These are phyloP conservation scores for Leucophenga maculata DNA, from an alignment of 2,888 invertebrate genomes.

Conservation along the genomic window DNA sequence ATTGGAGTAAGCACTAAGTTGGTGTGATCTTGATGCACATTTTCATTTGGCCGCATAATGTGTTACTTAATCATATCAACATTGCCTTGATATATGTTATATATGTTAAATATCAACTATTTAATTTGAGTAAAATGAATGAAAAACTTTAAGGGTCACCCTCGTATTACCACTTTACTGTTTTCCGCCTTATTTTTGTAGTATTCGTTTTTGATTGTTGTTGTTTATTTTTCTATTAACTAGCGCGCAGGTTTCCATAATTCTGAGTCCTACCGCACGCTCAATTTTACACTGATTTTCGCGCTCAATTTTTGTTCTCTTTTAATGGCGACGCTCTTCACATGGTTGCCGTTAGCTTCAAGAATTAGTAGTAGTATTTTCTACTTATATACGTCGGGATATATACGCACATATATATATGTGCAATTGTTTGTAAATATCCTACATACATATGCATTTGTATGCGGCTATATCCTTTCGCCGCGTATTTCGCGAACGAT, in stretches of 20 bases:
- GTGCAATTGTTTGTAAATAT: not conserved
- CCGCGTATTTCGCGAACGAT: constrained; percentile 38
- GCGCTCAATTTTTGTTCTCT: not conserved
- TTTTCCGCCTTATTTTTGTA: too few species aligned
- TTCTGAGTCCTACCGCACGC: too few species aligned
- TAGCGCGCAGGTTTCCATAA: not conserved
- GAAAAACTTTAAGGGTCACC: too few species aligned
- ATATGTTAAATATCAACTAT: too few species aligned
- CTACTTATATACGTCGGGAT: not conserved
- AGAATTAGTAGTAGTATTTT: constrained; percentile 3
- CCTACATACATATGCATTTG: constrained; percentile 16
- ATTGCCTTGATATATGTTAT: too few species aligned
- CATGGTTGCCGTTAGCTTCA: not conserved
- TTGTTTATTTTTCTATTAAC: not conserved
- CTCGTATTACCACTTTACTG: too few species aligned
- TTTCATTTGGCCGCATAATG: too few species aligned
- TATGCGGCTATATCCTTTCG: constrained; percentile 2
- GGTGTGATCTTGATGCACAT: too few species aligned
- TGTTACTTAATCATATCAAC: too few species aligned
- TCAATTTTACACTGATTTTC: not conserved
- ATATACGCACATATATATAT: not conserved
- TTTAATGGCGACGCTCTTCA: not conserved
- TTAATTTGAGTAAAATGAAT: too few species aligned
- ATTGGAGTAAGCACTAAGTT: too few species aligned
- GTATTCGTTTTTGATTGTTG: not conserved